Percentiles rank a stretch among this genome's conserved stretches.
Evolutionary conservation across 2,113 vertebrate species (phyloP).

Genomic region (Todiramphus chloris): DNA sequence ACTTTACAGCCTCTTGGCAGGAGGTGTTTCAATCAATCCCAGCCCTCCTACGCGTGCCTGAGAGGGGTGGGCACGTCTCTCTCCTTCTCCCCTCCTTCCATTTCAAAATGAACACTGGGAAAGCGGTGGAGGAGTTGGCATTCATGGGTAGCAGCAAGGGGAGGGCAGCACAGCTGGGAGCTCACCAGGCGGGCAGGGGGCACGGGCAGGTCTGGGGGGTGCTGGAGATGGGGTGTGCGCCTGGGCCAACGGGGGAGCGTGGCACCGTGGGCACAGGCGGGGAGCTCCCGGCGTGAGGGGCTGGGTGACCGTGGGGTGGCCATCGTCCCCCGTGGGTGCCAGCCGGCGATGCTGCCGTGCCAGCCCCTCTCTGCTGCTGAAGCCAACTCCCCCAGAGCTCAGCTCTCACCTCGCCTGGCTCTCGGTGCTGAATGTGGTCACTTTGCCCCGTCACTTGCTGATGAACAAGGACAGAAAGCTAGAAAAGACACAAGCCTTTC

Average conservation of each 20-base stretch:
- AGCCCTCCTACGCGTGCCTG: slow-evolving; percentile 5
- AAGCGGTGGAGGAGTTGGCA: neutral
- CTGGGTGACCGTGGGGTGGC: too few relatives aligned
- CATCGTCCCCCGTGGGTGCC: too few relatives aligned
- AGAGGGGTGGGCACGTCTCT: neutral
- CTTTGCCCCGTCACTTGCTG: neutral
- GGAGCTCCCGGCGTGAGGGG: too few relatives aligned
- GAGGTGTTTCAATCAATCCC: neutral
- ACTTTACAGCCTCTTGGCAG: neutral
- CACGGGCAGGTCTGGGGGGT: neutral
- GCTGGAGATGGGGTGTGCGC: neutral
- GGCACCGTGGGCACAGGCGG: too few relatives aligned
- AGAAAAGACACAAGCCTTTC: neutral
- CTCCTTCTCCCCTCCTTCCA: neutral
- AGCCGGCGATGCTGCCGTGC: too few relatives aligned
- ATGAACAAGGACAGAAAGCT: neutral
- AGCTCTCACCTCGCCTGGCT: neutral
- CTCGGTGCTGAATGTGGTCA: neutral
- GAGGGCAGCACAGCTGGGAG: neutral
- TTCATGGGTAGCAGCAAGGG: rapidly evolving
- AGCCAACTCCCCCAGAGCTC: too few relatives aligned
- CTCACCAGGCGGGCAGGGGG: neutral
- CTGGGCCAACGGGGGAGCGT: neutral
- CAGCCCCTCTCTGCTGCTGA: too few relatives aligned
- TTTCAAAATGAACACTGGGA: neutral